These are phyloP conservation scores for Ectropis grisescens DNA, from an alignment of 1,140 invertebrate species.

Conservation along the genomic window DNA sequence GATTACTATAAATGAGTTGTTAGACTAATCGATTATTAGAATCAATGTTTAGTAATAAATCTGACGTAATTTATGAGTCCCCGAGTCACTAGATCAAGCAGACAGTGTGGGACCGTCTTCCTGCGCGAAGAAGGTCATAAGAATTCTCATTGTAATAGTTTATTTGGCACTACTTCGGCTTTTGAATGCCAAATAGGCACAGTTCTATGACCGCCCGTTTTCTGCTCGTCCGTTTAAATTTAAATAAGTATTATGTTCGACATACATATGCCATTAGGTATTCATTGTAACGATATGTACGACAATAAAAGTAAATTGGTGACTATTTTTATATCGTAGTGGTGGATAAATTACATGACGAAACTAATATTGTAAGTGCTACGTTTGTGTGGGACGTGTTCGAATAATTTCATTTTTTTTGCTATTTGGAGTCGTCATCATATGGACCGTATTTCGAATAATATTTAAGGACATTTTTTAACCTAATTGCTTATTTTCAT, in stretches of 20 bases:
- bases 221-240: constrained; percentile 19
- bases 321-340: too few species aligned
- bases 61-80: constrained; percentile 21
- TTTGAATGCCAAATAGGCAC: constrained; percentile 57
- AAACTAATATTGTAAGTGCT: too few species aligned
- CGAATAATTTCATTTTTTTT: too few species aligned
- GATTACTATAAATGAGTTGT: too few species aligned
- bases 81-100: constrained; percentile 35
- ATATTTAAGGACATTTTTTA: too few species aligned
- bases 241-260: constrained; percentile 17
- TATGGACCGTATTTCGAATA: too few species aligned
- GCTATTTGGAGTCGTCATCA: too few species aligned
- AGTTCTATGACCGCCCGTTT: constrained; percentile 49
- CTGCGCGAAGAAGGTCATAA: constrained; percentile 28
- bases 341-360: too few species aligned
- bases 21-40: too few species aligned
- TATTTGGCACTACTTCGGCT: constrained; percentile 53
- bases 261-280: constrained; percentile 5
- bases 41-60: constrained; percentile 14
- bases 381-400: too few species aligned
- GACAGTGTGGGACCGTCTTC: constrained; percentile 37
- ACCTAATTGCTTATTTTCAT: too few species aligned
- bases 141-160: constrained; percentile 61
- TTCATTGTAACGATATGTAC: constrained; percentile 7
- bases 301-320: constrained; percentile 15